These are phyloP conservation scores for Adelphocoris suturalis DNA, from an alignment of 2,888 invertebrate genomes.

Conservation along the genomic window DNA sequence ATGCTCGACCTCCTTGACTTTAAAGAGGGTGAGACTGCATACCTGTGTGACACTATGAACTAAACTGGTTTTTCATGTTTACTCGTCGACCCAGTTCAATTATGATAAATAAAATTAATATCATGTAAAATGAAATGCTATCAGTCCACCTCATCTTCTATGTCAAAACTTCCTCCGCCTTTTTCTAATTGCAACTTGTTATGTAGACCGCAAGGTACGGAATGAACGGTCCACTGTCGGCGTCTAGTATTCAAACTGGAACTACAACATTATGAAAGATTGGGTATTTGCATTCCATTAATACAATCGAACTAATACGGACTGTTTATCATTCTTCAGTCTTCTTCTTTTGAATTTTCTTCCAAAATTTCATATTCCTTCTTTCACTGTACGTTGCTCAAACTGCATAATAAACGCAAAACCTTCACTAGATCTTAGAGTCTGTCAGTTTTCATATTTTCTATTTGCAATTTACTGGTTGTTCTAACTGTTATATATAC, in stretches of 20 bases:
- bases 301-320: too few relatives aligned
- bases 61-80: constrained; percentile 9
- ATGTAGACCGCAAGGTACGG: neutral
- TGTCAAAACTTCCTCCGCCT: neutral
- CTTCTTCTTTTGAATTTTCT: too few relatives aligned
- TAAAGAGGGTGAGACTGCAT: neutral
- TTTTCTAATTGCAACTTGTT: neutral
- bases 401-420: too few relatives aligned
- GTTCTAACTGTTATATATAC: too few relatives aligned
- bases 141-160: constrained; percentile 19
- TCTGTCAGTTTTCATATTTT: too few relatives aligned
- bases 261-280: neutral
- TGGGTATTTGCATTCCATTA: too few relatives aligned
- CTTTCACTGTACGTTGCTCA: too few relatives aligned
- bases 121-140: constrained; percentile 16
- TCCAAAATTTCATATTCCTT: too few relatives aligned
- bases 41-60: neutral
- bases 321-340: too few relatives aligned
- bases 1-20: constrained; percentile 11
- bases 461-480: too few relatives aligned
- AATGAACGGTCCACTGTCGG: neutral
- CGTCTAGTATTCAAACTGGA: neutral
- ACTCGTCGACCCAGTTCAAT: neutral
- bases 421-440: too few relatives aligned
- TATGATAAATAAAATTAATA: constrained; percentile 6